Base-by-base conservation (phyloP, 2,888 invertebrate species). In the Chesias legatella region DNA sequence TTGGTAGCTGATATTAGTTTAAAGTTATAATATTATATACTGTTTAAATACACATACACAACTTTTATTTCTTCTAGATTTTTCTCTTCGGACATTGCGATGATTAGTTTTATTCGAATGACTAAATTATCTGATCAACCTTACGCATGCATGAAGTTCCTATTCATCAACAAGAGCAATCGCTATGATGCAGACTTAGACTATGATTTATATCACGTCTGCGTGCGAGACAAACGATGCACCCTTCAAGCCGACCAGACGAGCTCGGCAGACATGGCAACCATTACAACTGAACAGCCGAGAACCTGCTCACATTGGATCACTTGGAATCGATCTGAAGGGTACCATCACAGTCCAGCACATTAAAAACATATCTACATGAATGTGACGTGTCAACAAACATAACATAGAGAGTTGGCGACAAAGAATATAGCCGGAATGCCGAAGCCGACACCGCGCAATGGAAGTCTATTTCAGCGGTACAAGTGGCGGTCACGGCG, bases 371-470 rank as follows among this genome's bases (percentile, higher is more conserved):
- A 61, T 55, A 63, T 60, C 56, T 51, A 58, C 50, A 65, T 49
- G 60, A 63, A 66, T 65, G 62, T 62, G 63, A 63, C 66, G 65
- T 67, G 67, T 64, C 63, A 66, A 65, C 68, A 60, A 67, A 61
- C 67, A 66, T 58, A 67, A 61, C 66, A 63, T 60, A 62, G 67
- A 64, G 61, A 67, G 68, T 72, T 73, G 74, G 74, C 75, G 77
- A 79, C 80, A 76, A 75, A 74, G 70, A 80, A 77, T 83, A 81
- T 79, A 78, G 67, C 74, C 60, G 71, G 75, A 75, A 81, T 79
- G 75, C 80, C 74, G 68, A 81, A 78, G 75, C 80, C 74, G 68
- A 77, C 65, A 77, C 60, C 75, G 73, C 79, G 78, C 72, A 78
- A 78, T 71, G 71, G 63, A 67, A 72, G 77, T 80, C 79, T 82